Evolutionary conservation across 2,888 invertebrate species (phyloP).

Genomic region (Nephrotoma guestfalica): DNA sequence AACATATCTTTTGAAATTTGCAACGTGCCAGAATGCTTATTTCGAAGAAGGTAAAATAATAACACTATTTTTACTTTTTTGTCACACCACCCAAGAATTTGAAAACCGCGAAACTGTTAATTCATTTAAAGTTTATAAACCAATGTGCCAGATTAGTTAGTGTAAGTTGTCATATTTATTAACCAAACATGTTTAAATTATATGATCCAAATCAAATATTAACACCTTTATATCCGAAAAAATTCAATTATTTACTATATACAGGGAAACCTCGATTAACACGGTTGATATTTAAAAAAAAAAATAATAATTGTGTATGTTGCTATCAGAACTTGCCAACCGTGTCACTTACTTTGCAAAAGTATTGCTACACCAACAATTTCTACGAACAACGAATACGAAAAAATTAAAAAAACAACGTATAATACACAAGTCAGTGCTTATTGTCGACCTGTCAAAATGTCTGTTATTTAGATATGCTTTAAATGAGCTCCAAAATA

Average conservation of each 20-base stretch:
- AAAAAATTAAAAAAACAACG: not conserved
- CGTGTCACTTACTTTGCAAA: not conserved
- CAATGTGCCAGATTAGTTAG: too few relatives aligned
- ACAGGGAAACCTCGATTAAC: not conserved
- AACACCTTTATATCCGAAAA: not conserved
- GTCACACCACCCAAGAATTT: too few relatives aligned
- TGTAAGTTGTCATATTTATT: too few relatives aligned
- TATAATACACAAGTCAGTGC: constrained; percentile 7
- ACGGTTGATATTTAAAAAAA: not conserved
- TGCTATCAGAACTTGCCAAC: not conserved
- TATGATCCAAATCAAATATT: not conserved
- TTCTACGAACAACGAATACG: not conserved
- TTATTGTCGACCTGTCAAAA: constrained; percentile 11
- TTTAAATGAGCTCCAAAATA: constrained; percentile 2
- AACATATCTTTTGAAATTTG: too few relatives aligned
- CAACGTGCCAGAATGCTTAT: too few relatives aligned
- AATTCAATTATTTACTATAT: not conserved
- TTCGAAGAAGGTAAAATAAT: too few relatives aligned
- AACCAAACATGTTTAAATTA: too few relatives aligned
- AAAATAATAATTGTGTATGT: not conserved
- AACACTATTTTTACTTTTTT: too few relatives aligned
- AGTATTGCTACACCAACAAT: not conserved
- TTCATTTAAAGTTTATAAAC: too few relatives aligned
- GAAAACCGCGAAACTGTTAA: too few relatives aligned
- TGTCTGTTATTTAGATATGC: constrained; percentile 8